phyloP scores from a whole-genome alignment of 1,140 invertebrate species.

The Hyposmocoma kahamanoa region DNA sequence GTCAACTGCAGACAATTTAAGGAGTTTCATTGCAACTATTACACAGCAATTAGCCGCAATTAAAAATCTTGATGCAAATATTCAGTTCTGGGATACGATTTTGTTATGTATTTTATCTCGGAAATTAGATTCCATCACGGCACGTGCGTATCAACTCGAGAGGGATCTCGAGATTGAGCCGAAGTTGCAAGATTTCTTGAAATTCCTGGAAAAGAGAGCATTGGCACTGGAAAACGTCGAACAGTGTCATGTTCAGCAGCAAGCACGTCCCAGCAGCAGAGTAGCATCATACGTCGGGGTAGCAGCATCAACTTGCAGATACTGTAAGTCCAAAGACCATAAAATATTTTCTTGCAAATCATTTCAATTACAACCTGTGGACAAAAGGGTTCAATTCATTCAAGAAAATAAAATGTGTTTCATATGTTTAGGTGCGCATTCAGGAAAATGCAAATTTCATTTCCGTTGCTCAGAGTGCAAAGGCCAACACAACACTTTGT shows the following conservation, averaged over 20 bases:
- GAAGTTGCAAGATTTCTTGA: constrained; percentile 6
- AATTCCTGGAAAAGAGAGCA: constrained; percentile 11
- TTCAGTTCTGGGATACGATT: constrained; percentile 8
- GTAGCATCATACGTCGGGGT: background rate
- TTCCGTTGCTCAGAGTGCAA: constrained; percentile 17
- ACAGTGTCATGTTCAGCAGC: background rate
- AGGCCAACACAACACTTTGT: constrained; percentile 10
- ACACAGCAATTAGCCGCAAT: constrained; percentile 8
- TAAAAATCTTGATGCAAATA: constrained; percentile 5
- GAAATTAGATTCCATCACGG: constrained; percentile 9
- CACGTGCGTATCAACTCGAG: constrained; percentile 9
- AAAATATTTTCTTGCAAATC: constrained; percentile 11
- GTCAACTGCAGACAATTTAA: constrained; percentile 5
- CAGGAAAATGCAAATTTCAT: constrained; percentile 17
- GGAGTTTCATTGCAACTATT: constrained; percentile 9
- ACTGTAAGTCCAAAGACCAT: constrained; percentile 13
- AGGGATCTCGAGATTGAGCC: background rate
- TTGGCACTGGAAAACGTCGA: constrained; percentile 5
- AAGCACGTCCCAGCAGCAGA: background rate
- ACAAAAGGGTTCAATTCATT: constrained; percentile 5
- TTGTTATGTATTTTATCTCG: constrained; percentile 10
- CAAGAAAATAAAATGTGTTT: constrained; percentile 7
- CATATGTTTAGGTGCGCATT: constrained; percentile 11
- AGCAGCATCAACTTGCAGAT: background rate
- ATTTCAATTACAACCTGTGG: constrained; percentile 7